Base-by-base conservation (phyloP, 2,113 vertebrate species). In the Gnathonemus longibarbis region DNA sequence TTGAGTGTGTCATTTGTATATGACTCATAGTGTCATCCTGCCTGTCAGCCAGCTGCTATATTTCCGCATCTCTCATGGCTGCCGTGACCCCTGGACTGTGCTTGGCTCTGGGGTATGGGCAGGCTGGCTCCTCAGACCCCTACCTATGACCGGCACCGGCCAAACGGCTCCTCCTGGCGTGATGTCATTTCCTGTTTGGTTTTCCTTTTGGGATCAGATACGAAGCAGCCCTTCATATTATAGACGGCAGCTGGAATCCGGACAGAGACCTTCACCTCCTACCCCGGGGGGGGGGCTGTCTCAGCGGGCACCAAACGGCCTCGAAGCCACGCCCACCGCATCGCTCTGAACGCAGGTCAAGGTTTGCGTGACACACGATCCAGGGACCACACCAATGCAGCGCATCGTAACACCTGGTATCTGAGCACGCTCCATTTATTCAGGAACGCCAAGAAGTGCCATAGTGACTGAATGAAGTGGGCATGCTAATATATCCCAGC, bases 111-210 rank as follows among this genome's bases (percentile, higher is more conserved):
- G 87, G 1, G 19, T n/a, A 24, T 4, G 8, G 66, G 87, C 31
- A 52, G 19, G 3, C 52, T 45, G 39, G 8, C 15, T 58, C 87
- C 17, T 19, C 53, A 58, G 87, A 87, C 35, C 39, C 17, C 39
- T 45, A 39, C 35, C 53, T 46, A 6, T 46, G 19, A 66, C 35
- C 5, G 6, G 15, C 24, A 50, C 46, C 21, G 10, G 39, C 53
- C 42, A 56, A 46, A 58, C 15, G 21, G 46, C 88, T 70, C 42
- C 56, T 58, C n/a, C 35, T 88, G 70, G 88, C 13, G 10, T 52
- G 66, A 19, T 89, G 88, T 77, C n/a, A 74, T 89, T 89, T 89
- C 66, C 46, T 52, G 88, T 77, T 88, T 88, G 88, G 48, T 88
- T 50, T 9, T 35, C 31, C 88, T 27, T n/a, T 35, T 31, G 13